Base-by-base conservation (phyloP, 92 coral and sea anemone genomes). In the Actinostola sp. region DNA sequence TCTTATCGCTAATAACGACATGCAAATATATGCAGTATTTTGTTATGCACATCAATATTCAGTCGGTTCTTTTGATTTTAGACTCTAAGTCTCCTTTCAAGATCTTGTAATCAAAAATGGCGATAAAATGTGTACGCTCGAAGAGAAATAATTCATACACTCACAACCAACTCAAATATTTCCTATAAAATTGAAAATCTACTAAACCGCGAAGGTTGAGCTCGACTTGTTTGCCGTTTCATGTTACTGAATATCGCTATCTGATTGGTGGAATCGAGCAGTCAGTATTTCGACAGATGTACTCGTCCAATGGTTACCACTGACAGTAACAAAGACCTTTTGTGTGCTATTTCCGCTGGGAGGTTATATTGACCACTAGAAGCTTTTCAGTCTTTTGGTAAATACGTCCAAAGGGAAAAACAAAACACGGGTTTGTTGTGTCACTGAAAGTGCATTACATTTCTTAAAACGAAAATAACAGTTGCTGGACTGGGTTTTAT, bases 261-360 rank as follows among this genome's bases (percentile, higher is more conserved):
- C 39, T 83, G 75, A 84, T 84, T 84, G 89, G 89, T 59, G 31
- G 64, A 58, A 38, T 17, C 11, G 14, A 31, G 38, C 19, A 48
- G 69, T 69, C 80, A 63, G 53, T 33, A 39, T 75, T 19, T n/a
- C 66, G 84, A 41, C 89, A 84, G 89, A 84, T 84, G 89, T 84
- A 65, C 68, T 63, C n/a, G 62, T 42, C 88, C 88, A 83, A 83
- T 83, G 72, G 70, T 48, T 17, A 62, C 51, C 39, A 16, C 56
- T 52, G 49, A 63, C 53, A 61, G 33, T 44, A 17, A 81, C 86
- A 81, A 81, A 81, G 81, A 39, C 21, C 60, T 79, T 71, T 84
- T 83, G 78, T 77, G 52, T 55, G 45, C 72, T 44, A 64, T 53
- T 75, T 75, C 81, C 81, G 48, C 66, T 71, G 33, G 30, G 63